Evolutionary conservation across 2,113 vertebrate genomes (phyloP).

Genomic region (Anguilla japonica): DNA sequence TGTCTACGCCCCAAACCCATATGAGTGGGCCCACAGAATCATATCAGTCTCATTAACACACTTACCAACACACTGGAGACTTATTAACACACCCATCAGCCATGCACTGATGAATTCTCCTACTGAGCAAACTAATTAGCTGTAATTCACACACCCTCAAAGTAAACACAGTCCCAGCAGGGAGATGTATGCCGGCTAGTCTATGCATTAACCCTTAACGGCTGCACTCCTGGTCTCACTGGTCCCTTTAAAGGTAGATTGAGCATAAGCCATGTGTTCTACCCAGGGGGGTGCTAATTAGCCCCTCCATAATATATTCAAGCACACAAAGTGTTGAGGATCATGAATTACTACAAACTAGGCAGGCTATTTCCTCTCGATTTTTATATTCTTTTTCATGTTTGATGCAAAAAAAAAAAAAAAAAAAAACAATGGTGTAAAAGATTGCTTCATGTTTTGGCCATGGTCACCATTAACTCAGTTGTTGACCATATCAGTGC

Average conservation of each 20-base stretch:
- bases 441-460: not conserved
- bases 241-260: not conserved
- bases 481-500: not conserved
- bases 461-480: not conserved
- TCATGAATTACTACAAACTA: not conserved
- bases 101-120: not conserved
- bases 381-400: not conserved
- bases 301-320: not conserved
- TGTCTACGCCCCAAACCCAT: not conserved
- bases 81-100: conserved; percentile 19
- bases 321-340: not conserved
- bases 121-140: conserved; percentile 2
- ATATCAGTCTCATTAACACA: conserved; percentile 1
- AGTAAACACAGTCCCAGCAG: not conserved
- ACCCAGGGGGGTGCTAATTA: not conserved
- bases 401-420: not conserved
- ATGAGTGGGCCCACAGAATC: not conserved
- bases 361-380: not conserved
- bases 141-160: conserved; percentile 6
- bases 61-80: not conserved
- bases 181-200: not conserved
- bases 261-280: not conserved
- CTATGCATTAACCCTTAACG: not conserved
- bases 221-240: not conserved
- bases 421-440: not conserved